phyloP scores from a whole-genome alignment of 1,140 invertebrate genomes.

The Drosophila melanica region DNA sequence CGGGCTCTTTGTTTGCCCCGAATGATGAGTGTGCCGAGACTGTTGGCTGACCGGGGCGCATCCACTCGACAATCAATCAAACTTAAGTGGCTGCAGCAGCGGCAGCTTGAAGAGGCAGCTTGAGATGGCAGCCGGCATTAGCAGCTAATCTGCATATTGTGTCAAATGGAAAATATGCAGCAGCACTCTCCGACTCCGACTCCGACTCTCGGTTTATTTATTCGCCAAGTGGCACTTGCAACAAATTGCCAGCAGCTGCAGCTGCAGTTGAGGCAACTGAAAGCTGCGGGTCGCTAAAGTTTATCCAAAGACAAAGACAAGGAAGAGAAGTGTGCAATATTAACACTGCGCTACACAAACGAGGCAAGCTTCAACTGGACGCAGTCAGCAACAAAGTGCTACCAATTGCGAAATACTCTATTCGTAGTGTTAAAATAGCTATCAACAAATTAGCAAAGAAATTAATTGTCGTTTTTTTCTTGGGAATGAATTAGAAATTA shows the following conservation, averaged over 20 bases:
- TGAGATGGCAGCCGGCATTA: conserved; percentile 48
- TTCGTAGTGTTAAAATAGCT: no score
- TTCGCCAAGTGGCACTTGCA: conserved; percentile 70
- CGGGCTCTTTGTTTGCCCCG: conserved; percentile 6
- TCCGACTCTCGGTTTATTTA: conserved; percentile 49
- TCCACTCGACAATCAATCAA: conserved; percentile 78
- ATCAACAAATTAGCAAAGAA: no score
- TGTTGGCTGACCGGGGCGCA: conserved; percentile 6
- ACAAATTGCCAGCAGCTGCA: conserved; percentile 63
- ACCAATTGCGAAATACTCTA: no score
- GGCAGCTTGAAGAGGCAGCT: conserved; percentile 18
- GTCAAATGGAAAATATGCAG: conserved; percentile 59
- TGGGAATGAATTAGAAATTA: no score
- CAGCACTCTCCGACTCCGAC: background rate
- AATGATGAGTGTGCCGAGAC: background rate
- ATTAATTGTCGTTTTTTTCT: no score
- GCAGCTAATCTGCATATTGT: conserved; percentile 80
- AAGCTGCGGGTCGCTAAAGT: conserved; percentile 58
- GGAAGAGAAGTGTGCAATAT: conserved; percentile 28
- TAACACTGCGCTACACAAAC: conserved; percentile 48
- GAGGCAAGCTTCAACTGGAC: conserved; percentile 10
- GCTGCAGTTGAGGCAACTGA: conserved; percentile 14
- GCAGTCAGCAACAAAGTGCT: no score
- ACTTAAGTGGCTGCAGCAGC: conserved; percentile 62
- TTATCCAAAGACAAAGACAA: conserved; percentile 43